Conservation (phyloP, 2,888 invertebrate species). For the Rotaria socialis region DNA sequence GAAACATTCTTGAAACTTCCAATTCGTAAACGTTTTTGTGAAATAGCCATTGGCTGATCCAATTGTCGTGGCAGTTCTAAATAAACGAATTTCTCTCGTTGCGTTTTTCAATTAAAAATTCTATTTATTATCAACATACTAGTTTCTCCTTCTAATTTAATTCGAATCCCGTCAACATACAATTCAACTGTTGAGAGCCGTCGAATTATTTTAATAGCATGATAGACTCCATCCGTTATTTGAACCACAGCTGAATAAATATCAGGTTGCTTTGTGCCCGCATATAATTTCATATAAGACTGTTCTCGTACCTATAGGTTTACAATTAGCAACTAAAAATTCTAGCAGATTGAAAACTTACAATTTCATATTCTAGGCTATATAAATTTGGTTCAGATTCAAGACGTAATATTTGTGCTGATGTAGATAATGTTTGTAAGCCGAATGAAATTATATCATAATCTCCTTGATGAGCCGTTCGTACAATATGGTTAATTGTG, state of each 20-base stretch:
- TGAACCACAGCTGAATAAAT: neutral
- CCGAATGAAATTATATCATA: neutral
- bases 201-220: slow-evolving; percentile 33
- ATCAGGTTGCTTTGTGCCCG: neutral
- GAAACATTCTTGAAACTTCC: slow-evolving; percentile 1
- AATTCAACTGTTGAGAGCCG: neutral
- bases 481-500: neutral
- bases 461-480: neutral
- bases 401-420: slow-evolving; percentile 29
- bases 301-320: neutral
- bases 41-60: neutral
- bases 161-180: neutral
- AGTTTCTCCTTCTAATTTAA: neutral
- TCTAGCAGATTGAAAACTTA: neutral
- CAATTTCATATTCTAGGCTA: slow-evolving; percentile 30
- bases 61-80: neutral
- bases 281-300: neutral
- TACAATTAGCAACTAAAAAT: neutral
- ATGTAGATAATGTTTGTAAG: neutral
- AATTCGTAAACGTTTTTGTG: neutral
- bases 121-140: neutral
- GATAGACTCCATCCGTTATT: neutral
- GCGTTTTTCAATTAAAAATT: no score
- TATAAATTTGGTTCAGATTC: neutral
- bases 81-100: neutral